phyloP scores from a whole-genome alignment of 2,888 invertebrate genomes.

The Xanthia togata region DNA sequence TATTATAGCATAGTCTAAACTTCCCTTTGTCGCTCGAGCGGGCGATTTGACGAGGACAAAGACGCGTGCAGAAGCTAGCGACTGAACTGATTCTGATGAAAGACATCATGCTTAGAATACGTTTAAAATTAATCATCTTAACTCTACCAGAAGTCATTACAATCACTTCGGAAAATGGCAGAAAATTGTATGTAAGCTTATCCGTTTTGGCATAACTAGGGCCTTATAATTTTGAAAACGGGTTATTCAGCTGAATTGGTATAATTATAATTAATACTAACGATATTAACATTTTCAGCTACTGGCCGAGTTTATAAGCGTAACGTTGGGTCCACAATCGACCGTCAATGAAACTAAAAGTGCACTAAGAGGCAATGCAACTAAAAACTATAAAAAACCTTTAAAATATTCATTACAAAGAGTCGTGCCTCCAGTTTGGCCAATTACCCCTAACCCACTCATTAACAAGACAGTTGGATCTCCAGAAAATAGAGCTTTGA shows the following conservation, averaged over 20 bases:
- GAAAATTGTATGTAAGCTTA: neutral
- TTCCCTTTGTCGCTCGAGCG: no score
- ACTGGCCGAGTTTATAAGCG: neutral
- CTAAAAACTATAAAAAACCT: neutral
- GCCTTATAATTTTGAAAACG: neutral
- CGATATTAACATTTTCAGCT: neutral
- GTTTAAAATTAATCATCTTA: no score
- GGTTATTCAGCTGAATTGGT: neutral
- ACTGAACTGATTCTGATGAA: neutral
- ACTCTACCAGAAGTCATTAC: neutral
- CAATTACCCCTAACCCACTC: neutral
- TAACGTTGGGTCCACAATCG: no score
- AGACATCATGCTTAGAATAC: neutral
- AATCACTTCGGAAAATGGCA: neutral
- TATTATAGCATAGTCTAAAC: no score
- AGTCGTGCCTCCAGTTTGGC: conserved; percentile 36
- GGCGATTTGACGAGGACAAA: no score
- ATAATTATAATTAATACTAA: neutral
- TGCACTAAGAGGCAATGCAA: fast-evolving
- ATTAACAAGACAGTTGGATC: neutral
- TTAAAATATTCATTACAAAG: conserved; percentile 4
- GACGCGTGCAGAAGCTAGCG: no score
- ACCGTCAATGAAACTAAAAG: no score
- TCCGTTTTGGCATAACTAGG: neutral
- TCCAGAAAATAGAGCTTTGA: neutral